A percentile compares a stretch with the other conserved stretches of the same genome.
phyloP scores from a whole-genome alignment of 2,888 invertebrate species.

The Eristalis tenax region DNA sequence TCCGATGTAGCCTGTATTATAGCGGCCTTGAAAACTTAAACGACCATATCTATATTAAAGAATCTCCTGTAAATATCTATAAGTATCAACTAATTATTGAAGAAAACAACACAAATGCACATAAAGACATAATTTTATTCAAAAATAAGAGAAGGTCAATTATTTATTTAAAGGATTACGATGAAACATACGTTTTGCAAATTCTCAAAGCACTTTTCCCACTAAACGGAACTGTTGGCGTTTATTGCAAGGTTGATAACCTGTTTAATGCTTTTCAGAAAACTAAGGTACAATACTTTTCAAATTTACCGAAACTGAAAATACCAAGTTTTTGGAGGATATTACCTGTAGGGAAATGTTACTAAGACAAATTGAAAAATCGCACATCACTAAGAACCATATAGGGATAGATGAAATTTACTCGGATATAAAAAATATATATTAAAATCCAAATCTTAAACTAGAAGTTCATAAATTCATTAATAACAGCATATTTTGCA shows the following conservation, averaged over 20 bases:
- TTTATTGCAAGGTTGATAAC: not conserved
- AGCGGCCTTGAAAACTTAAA: too few relatives aligned
- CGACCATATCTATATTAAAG: not conserved
- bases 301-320: conserved; percentile 1
- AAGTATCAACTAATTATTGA: conserved; percentile 57
- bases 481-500: conserved; percentile 16
- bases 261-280: not conserved
- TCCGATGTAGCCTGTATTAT: too few relatives aligned
- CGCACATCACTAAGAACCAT: too few relatives aligned
- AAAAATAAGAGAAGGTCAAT: not conserved
- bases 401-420: conserved; percentile 24
- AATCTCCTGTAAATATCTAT: conserved; percentile 47
- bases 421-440: conserved; percentile 28
- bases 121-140: conserved; percentile 1
- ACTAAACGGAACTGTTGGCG: not conserved
- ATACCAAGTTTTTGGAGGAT: not conserved
- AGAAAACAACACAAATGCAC: conserved; percentile 22
- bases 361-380: not conserved
- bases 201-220: not conserved
- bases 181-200: not conserved
- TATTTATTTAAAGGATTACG: not conserved
- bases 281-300: not conserved
- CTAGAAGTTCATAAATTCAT: conserved; percentile 41
- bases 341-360: not conserved
- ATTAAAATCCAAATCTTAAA: conserved; percentile 34